phyloP scores from a whole-genome alignment of 92 coral and sea anemone genomes.

The Porites divaricata region DNA sequence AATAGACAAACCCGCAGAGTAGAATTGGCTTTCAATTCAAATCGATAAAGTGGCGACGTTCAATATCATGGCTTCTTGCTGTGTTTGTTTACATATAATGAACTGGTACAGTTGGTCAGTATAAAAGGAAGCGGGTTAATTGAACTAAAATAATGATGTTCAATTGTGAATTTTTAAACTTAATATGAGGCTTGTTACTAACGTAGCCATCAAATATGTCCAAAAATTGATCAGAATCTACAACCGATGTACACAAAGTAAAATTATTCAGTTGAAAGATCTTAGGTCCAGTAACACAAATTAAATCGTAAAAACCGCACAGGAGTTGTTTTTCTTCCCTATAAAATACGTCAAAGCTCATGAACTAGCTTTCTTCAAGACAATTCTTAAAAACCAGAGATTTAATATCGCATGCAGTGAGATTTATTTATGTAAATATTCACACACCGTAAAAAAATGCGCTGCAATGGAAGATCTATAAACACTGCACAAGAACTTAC shows the following conservation, averaged over 20 bases:
- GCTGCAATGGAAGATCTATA: too few species aligned
- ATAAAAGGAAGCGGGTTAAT: too few species aligned
- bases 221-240: neutral
- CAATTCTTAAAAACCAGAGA: neutral
- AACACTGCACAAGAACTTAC: constrained; percentile 43
- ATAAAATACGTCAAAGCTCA: neutral
- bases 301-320: neutral
- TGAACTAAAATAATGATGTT: too few species aligned
- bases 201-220: neutral
- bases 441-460: too few species aligned
- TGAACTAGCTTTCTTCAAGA: neutral
- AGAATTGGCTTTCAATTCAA: too few species aligned
- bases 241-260: neutral
- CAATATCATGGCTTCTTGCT: too few species aligned
- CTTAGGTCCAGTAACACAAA: neutral
- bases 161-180: too few species aligned
- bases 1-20: too few species aligned
- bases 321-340: neutral
- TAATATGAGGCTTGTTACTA: neutral
- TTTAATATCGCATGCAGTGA: neutral
- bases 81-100: too few species aligned
- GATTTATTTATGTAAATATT: neutral
- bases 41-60: too few species aligned
- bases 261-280: neutral
- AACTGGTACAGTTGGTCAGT: too few species aligned